These are phyloP conservation scores for Gymnodraco acuticeps DNA, from an alignment of 2,797 vertebrate genomes.

Conservation along the genomic window DNA sequence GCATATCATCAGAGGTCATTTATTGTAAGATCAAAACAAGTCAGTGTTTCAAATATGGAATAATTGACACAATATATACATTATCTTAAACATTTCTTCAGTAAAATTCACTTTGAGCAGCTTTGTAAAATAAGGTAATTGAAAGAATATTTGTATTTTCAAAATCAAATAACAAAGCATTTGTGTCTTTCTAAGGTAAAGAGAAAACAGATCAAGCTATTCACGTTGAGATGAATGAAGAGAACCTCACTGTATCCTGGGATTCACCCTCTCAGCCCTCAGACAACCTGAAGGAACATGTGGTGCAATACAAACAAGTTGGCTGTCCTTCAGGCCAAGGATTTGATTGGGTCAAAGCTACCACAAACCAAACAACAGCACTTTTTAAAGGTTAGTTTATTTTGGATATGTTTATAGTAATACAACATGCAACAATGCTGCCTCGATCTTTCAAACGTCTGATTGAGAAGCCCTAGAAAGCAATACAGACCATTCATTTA, in stretches of 20 bases:
- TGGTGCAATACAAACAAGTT: slow-evolving; percentile 78
- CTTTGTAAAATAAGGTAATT: not conserved
- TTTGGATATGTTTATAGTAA: not conserved
- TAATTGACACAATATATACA: not conserved
- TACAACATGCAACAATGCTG: not conserved
- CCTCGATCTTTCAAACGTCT: not conserved
- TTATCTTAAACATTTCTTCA: not conserved
- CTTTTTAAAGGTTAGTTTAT: slow-evolving; percentile 74
- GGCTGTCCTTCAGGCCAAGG: slow-evolving; percentile 29
- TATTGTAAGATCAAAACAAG: too few species aligned
- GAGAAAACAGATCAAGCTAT: slow-evolving; percentile 19
- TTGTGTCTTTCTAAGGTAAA: slow-evolving; percentile 53
- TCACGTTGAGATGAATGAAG: slow-evolving; percentile 35
- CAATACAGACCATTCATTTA: not conserved
- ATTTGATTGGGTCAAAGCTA: slow-evolving; percentile 81
- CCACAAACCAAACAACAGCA: slow-evolving; percentile 37
- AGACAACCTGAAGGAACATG: slow-evolving; percentile 63
- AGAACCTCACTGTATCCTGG: slow-evolving; percentile 77
- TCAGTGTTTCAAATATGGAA: not conserved
- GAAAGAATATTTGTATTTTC: too few species aligned
- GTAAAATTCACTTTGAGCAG: not conserved
- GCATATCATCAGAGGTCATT: too few species aligned
- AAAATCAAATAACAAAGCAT: slow-evolving; percentile 10
- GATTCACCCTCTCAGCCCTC: not conserved
- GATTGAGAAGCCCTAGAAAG: not conserved